Evolutionary conservation across 2,888 invertebrate species (phyloP).

Genomic region (Helobdella robusta): DNA sequence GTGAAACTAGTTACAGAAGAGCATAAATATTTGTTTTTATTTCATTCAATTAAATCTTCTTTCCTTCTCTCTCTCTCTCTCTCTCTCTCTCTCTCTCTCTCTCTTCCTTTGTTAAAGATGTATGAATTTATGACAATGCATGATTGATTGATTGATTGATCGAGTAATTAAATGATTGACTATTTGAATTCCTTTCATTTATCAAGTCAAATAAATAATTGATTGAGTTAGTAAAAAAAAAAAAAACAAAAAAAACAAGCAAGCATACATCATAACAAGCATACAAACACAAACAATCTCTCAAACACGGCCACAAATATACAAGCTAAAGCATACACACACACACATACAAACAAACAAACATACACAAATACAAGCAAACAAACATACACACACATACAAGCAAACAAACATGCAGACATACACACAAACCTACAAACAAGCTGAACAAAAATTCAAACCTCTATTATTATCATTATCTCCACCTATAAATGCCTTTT

Average conservation of each 20-base stretch:
- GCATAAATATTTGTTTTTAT: too few relatives aligned
- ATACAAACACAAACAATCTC: neutral
- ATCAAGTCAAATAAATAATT: too few relatives aligned
- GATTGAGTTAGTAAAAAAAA: too few relatives aligned
- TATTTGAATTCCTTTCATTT: too few relatives aligned
- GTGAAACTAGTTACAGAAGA: too few relatives aligned
- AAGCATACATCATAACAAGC: neutral
- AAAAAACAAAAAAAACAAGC: too few relatives aligned
- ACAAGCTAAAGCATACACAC: neutral
- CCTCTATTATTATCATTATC: neutral
- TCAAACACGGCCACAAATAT: neutral
- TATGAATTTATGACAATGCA: neutral
- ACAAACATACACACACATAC: too few relatives aligned
- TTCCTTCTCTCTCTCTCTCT: neutral
- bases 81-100: neutral
- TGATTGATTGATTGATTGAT: neutral
- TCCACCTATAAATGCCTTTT: neutral
- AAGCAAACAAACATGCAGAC: too few relatives aligned
- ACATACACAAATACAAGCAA: too few relatives aligned
- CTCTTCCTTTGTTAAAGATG: neutral
- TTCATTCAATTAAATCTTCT: too few relatives aligned
- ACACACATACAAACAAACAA: neutral
- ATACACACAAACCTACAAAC: too few relatives aligned
- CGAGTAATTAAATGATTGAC: neutral
- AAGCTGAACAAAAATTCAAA: too few relatives aligned